Base-by-base conservation (phyloP, 2,888 invertebrate genomes). In the Marasmarcha lunaedactyla region DNA sequence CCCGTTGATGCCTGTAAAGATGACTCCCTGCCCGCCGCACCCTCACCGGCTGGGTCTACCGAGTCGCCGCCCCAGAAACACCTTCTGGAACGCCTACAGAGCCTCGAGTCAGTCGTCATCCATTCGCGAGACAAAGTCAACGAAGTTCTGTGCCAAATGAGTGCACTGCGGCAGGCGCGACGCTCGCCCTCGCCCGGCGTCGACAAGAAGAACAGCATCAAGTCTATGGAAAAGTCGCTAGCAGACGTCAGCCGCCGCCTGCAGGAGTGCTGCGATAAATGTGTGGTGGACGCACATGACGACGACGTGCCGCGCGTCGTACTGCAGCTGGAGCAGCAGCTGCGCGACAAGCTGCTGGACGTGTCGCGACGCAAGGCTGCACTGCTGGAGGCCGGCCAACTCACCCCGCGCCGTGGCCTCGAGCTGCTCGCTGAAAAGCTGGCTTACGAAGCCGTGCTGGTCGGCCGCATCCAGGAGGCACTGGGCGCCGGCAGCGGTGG, bases 401-500 rank as follows among this genome's bases (percentile, higher is more conserved):
- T 92, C 46, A 89, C 90, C 39, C 87, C 87, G 42, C 85, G 87
- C 36, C 88, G 88, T 47, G 89, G 88, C 57, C 71, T 91, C 46
- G 89, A 90, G 55, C 81, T 93, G 40, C 71, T 92, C 40, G 92
- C 93, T 1, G 93, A 93, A 66, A 90, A 92, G 57, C 83, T 93
- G 13, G 92, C 93, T 0, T 93, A 90, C 63, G 93, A 94, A 71
- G 90, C 91, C 42, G 88, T 92, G 14, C 84, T 91, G 42, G 86
- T 91, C 42, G 86, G 88, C 45, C 84, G 89, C 54, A 87, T 91
- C 47, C 87, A 89, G 50, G 89, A 90, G 63, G 89, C 90, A 37
- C 77, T 90, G 38, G 79, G 84, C 42, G 83, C 86, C 33, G 84
- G 85, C 14, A 84, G 86, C 51, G 85, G 85, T 46, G 84, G 85